Conservation (phyloP, 2,113 vertebrate genomes). For the Pyxicephalus adspersus region DNA sequence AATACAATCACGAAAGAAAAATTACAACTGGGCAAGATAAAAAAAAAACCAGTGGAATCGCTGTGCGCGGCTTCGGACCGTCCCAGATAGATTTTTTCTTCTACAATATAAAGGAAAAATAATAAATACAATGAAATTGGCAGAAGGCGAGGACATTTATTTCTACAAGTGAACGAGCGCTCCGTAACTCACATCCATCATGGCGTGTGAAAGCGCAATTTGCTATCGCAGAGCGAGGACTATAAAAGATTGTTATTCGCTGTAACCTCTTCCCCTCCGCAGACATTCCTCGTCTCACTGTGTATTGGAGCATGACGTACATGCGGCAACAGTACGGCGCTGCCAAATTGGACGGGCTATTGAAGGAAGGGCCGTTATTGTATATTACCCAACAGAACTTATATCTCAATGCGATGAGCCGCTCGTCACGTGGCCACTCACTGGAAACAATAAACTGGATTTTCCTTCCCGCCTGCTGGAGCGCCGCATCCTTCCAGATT, state of each 20-base stretch:
- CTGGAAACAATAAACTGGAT: constrained; percentile 6
- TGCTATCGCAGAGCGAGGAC: constrained; percentile 58
- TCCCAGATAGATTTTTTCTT: background rate
- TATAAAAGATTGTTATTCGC: constrained; percentile 64
- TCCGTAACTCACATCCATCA: constrained; percentile 67
- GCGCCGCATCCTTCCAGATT: too few relatives aligned
- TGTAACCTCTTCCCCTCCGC: constrained; percentile 63
- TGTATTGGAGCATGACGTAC: constrained; percentile 56
- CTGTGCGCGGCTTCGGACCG: background rate
- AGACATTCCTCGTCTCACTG: constrained; percentile 59
- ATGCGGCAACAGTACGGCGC: constrained; percentile 58
- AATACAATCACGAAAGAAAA: constrained; percentile 12
- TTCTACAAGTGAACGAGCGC: constrained; percentile 64
- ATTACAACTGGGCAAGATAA: background rate
- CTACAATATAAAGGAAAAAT: constrained; percentile 31
- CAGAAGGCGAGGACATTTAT: constrained; percentile 62
- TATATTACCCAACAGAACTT: background rate
- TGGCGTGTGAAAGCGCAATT: constrained; percentile 58
- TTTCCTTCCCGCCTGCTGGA: background rate
- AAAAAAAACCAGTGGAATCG: background rate
- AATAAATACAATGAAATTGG: constrained; percentile 58
- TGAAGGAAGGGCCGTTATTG: constrained; percentile 53
- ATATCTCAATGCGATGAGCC: constrained; percentile 40
- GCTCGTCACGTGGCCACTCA: constrained; percentile 25
- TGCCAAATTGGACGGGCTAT: constrained; percentile 58